Evolutionary conservation across 2,888 invertebrate genomes (phyloP).

Genomic region (Allacma fusca): DNA sequence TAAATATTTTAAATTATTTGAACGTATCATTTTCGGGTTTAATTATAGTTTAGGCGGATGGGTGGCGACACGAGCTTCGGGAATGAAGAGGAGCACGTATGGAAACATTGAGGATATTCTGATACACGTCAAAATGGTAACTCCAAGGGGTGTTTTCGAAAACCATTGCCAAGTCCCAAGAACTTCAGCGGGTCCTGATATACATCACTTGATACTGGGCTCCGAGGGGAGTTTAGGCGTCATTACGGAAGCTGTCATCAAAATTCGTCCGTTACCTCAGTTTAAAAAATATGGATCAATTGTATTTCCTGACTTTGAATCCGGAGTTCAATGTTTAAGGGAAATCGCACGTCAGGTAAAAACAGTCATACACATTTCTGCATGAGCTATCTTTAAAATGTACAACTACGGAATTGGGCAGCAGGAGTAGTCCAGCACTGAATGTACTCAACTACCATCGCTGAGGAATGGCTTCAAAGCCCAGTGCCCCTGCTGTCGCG

Average conservation of each 20-base stretch:
- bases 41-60: conserved; percentile 85
- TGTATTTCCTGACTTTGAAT: conserved; percentile 91
- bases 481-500: too few relatives aligned
- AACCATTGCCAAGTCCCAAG: conserved; percentile 78
- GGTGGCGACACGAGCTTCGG: conserved; percentile 96
- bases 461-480: too few relatives aligned
- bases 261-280: conserved; percentile 86
- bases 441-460: too few relatives aligned
- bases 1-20: too few relatives aligned
- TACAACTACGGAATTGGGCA: too few relatives aligned
- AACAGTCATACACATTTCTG: too few relatives aligned
- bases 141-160: conserved; percentile 82
- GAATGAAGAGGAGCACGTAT: conserved; percentile 99
- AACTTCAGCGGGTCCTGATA: conserved; percentile 93
- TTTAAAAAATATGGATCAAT: conserved; percentile 90
- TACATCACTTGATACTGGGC: conserved; percentile 87
- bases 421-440: too few relatives aligned
- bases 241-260: conserved; percentile 88
- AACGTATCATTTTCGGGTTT: too few relatives aligned
- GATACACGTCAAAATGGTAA: conserved; percentile 88
- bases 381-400: not conserved
- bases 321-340: conserved; percentile 87
- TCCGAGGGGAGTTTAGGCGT: conserved; percentile 97
- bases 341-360: conserved; percentile 74
- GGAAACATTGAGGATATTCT: conserved; percentile 97